Conservation (phyloP, 2,113 vertebrate genomes). For the Thalassarche chlororhynchos region DNA sequence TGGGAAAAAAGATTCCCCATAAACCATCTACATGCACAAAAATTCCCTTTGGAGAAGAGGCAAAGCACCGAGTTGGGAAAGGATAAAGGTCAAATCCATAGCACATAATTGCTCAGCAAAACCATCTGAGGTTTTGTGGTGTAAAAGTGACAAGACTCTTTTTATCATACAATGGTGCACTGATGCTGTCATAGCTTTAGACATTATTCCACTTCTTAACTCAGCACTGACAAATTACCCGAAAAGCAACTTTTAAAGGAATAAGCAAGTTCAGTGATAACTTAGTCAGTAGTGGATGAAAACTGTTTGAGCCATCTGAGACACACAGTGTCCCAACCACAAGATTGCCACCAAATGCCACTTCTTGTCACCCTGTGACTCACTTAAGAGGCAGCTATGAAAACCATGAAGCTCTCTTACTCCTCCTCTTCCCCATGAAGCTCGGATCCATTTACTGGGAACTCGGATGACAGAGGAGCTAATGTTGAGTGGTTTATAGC, state of each 20-base stretch:
- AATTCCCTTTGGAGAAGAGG: background rate
- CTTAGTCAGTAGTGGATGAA: background rate
- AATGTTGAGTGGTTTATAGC: background rate
- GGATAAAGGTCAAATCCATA: background rate
- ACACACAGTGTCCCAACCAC: background rate
- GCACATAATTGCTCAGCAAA: background rate
- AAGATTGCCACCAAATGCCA: background rate
- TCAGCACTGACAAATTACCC: background rate
- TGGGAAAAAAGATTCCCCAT: background rate
- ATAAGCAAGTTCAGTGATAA: slow-evolving; percentile 3
- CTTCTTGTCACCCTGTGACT: slow-evolving; percentile 13
- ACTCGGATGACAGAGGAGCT: background rate
- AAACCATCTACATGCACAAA: background rate
- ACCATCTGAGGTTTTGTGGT: slow-evolving; percentile 7
- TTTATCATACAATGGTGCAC: background rate
- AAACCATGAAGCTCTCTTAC: background rate
- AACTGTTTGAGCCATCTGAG: background rate
- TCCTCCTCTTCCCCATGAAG: background rate
- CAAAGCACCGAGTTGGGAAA: background rate
- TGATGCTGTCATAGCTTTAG: background rate
- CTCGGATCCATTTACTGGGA: background rate
- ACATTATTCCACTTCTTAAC: background rate
- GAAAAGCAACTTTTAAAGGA: background rate
- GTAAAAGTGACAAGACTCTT: background rate
- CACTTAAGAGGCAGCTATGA: background rate